phyloP scores from a whole-genome alignment of 2,797 vertebrate species.

The Lutjanus campechanus region DNA sequence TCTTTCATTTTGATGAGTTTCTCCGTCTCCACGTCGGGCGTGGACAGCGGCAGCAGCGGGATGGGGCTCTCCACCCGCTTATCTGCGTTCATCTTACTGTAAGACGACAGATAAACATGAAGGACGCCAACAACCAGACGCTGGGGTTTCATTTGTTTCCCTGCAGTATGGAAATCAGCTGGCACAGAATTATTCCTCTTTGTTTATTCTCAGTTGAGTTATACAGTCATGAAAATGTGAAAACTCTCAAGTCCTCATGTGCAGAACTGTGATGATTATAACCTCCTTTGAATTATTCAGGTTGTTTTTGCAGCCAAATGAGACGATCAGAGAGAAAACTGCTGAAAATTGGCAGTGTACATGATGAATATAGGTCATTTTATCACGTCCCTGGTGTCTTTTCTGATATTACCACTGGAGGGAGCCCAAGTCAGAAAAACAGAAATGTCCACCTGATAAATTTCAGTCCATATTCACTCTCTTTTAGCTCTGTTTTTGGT shows the following conservation, averaged over 20 bases:
- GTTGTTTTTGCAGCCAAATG: not conserved
- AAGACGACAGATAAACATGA: not conserved
- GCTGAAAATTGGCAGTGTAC: not conserved
- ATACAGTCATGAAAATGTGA: not conserved
- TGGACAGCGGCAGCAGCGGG: slow-evolving; percentile 92
- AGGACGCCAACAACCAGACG: not conserved
- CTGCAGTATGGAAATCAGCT: not conserved
- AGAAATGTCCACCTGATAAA: too few species aligned
- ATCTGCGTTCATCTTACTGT: slow-evolving; percentile 94
- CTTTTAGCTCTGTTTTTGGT: too few species aligned
- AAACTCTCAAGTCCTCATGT: too few species aligned
- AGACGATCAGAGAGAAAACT: not conserved
- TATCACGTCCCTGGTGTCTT: not conserved
- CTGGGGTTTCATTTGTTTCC: not conserved
- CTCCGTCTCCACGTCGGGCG: slow-evolving; percentile 93
- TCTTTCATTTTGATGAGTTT: slow-evolving; percentile 98
- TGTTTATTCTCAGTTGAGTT: not conserved
- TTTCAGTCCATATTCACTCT: too few species aligned
- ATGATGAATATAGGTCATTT: not conserved
- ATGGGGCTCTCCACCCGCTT: slow-evolving; percentile 93
- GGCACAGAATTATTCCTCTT: not conserved
- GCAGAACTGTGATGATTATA: not conserved
- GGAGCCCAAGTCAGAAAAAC: not conserved
- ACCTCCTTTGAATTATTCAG: not conserved
- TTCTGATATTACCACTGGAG: not conserved